Evolutionary conservation across 92 coral and sea anemone species (phyloP), one percentile per base, ranked within the genome.

Genomic region (Actinostola sp.): DNA sequence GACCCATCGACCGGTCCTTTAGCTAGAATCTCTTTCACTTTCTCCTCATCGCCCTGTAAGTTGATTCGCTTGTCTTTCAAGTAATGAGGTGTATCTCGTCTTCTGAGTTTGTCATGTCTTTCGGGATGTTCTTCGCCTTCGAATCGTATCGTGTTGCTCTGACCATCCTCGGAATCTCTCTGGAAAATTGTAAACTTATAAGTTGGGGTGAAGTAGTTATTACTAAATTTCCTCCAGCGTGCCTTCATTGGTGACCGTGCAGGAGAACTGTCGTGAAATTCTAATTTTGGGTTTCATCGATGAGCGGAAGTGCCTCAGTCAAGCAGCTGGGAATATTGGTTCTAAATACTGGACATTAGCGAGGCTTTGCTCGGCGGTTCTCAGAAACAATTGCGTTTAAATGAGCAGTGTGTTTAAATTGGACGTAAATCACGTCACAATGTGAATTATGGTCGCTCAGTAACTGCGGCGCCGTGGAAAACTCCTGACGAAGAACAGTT

Each of bases 11-110:
- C 81, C 56, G 88, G 84, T 0, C 92, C 96, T 72, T 85, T 88
- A n/a, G 98, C 98, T 38, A 94, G 74, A 17, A 94, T 91, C 69
- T 91, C 97, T 78, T 88, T 92, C 46, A 94, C 89, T 74, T 91
- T 88, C 59, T 89, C 92, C n/a, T 91, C 88, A 33, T 86, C 87
- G 2, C 89, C 85, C 66, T 88, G 84, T 11, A 89, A 72, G 67
- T 94, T 84, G 46, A 94, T 82, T 63, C 97, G 72, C 79, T 94
- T 94, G 62, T 85, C 88, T 65, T 94, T 94, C 54, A 92, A 75
- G 60, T 94, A 94, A 55, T 94, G 98, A 2, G 98, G 98, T 24
- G 98, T 94, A 84, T 94, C 97, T 15, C 97, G 80, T 50, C 98
- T 76, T 48, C 97, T 78, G 24, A 83, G 81, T 26, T 41, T 51